These are phyloP conservation scores for Tokudaia muenninki DNA, from an alignment of 2,797 vertebrate species.

Conservation along the genomic window DNA sequence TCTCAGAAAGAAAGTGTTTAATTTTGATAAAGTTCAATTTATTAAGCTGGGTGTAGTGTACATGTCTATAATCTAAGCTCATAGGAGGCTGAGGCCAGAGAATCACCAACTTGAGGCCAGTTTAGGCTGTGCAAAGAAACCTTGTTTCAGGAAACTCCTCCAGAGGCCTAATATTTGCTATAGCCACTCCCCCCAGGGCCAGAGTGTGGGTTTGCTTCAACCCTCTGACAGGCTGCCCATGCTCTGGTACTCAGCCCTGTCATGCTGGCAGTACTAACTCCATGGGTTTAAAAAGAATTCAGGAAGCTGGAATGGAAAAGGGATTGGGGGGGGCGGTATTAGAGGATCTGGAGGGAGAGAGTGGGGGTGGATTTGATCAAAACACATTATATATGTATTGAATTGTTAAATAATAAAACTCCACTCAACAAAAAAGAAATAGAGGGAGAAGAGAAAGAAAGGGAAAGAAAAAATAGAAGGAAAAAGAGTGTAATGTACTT, in stretches of 20 bases:
- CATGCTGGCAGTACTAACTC: neutral
- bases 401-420: neutral
- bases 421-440: neutral
- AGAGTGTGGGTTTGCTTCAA: neutral
- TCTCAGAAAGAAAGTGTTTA: neutral
- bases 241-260: neutral
- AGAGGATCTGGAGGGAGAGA: neutral
- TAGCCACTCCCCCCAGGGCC: no score
- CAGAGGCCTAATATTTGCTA: neutral
- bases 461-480: neutral
- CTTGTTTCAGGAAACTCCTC: neutral
- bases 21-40: neutral
- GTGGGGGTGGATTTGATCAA: neutral
- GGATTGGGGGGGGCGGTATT: no score
- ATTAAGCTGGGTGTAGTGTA: neutral
- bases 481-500: neutral
- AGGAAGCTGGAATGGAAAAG: neutral
- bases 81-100: neutral
- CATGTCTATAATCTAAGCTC: neutral
- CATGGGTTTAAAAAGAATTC: neutral
- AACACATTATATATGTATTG: neutral
- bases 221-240: neutral
- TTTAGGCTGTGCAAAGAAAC: neutral
- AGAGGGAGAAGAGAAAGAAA: neutral
- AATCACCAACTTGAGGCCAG: neutral